phyloP scores from a whole-genome alignment of 2,888 invertebrate species.

The Rhagonycha fulva region DNA sequence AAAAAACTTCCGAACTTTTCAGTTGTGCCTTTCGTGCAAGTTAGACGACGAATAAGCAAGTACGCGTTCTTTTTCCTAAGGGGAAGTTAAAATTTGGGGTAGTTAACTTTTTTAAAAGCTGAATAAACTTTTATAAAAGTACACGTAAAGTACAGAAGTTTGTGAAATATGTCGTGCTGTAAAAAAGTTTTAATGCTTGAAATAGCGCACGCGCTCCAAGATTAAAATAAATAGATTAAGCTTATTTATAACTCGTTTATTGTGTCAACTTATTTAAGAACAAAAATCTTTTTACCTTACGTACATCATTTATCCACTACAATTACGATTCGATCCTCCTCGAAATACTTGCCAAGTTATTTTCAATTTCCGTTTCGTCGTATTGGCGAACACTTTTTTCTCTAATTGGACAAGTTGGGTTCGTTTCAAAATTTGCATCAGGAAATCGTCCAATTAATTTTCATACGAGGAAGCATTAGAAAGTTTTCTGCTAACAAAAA shows the following conservation, averaged over 20 bases:
- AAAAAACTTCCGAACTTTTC: slow-evolving; percentile 26
- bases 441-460: not conserved
- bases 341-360: not conserved
- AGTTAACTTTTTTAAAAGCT: slow-evolving; percentile 28
- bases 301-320: not conserved
- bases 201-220: slow-evolving; percentile 28
- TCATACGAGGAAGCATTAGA: not conserved
- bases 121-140: slow-evolving; percentile 30
- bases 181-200: slow-evolving; percentile 39
- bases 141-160: slow-evolving; percentile 36
- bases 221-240: slow-evolving; percentile 34
- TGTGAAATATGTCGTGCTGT: slow-evolving; percentile 38
- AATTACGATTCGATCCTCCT: not conserved
- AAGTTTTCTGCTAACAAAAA: not conserved
- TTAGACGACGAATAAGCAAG: slow-evolving; percentile 29
- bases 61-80: slow-evolving; percentile 25
- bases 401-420: not conserved
- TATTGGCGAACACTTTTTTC: not conserved
- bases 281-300: slow-evolving; percentile 10
- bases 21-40: slow-evolving; percentile 30
- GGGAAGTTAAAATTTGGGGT: slow-evolving; percentile 25
- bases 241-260: slow-evolving; percentile 41
- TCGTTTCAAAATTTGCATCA: not conserved
- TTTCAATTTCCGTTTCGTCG: not conserved
- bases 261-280: slow-evolving; percentile 39